Base-by-base conservation (phyloP, 2,797 vertebrate genomes). In the Sandelia bainsii region DNA sequence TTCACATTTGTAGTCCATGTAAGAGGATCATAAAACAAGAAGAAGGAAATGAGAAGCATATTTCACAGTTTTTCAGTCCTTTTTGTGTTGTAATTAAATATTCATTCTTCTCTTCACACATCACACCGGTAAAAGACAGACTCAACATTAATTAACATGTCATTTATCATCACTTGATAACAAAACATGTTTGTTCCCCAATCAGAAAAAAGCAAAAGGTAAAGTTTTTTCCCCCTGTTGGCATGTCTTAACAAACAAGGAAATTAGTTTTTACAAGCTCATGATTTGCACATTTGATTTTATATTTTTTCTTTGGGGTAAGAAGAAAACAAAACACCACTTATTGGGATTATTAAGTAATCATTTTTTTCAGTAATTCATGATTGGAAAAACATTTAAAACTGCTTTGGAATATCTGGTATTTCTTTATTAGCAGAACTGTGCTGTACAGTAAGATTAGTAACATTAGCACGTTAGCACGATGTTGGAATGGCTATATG, bases 1-100 rank as follows among this genome's bases (percentile, higher is more conserved):
- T 70, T 80, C 59, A 54, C 81, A 83, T 72, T 56, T 77, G 23
- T 58, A 60, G 34, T 66, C 12, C 1, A 19, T 68, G 40, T 37
- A n/a, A 14, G 14, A 62, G 45, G 57, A 50, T 19, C 56, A 65
- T 62, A 17, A 59, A 62, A 49, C 37, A 19, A 64, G 32, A 66
- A 67, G 5, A 56, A 63, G 20, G 13, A 64, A 23, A 16, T 13
- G 6, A 25, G 9, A 42, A 25, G 29, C 14, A n/a, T 75, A 52
- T 25, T 19, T 63, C n/a, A 34, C 2, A 25, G 7, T 52, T 22
- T 48, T 27, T 54, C 13, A 27, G 13, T 60, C 34, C 6, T 68
- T 51, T 39, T 29, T 51, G 34, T 72, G n/a, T 42, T 46, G 25
- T 22, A 62, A 60, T 64, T 25, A 58, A 52, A 74, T 37, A 62